Evolutionary conservation across 2,888 invertebrate genomes (phyloP).

Genomic region (Petrolisthes manimaculis): DNA sequence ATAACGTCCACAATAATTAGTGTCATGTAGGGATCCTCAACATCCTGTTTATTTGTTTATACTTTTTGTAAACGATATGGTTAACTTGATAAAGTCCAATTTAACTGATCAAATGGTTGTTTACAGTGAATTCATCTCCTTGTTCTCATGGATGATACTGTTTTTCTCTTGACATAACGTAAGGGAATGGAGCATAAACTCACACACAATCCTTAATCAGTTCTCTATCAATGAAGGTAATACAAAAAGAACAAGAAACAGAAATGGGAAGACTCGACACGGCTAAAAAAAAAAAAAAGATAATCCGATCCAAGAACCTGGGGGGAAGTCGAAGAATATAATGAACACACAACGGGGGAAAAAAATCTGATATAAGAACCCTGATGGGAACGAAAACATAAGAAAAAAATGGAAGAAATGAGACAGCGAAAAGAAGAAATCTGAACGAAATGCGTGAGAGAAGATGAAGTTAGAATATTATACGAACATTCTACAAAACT

Average conservation of each 20-base stretch:
- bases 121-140: slow-evolving; percentile 1
- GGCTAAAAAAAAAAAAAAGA: not conserved
- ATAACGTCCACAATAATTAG: no score
- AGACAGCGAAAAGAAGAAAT: no score
- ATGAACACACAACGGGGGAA: no score
- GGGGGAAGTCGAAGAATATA: not conserved
- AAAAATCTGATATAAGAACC: no score
- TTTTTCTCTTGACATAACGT: slow-evolving; percentile 2
- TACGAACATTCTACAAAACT: not conserved
- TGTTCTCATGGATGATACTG: slow-evolving; percentile 6
- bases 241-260: not conserved
- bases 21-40: no score
- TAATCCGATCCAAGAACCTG: not conserved
- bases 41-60: no score
- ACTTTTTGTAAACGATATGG: not conserved
- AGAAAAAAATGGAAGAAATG: no score
- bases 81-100: not conserved
- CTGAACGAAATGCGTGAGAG: not conserved
- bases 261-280: no score
- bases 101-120: not conserved
- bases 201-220: not conserved
- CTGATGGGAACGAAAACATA: no score
- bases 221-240: not conserved
- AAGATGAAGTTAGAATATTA: not conserved
- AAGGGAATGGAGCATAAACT: not conserved